These are phyloP conservation scores for Cyanoderma ruficeps DNA, from an alignment of 2,113 vertebrate species.

Conservation along the genomic window DNA sequence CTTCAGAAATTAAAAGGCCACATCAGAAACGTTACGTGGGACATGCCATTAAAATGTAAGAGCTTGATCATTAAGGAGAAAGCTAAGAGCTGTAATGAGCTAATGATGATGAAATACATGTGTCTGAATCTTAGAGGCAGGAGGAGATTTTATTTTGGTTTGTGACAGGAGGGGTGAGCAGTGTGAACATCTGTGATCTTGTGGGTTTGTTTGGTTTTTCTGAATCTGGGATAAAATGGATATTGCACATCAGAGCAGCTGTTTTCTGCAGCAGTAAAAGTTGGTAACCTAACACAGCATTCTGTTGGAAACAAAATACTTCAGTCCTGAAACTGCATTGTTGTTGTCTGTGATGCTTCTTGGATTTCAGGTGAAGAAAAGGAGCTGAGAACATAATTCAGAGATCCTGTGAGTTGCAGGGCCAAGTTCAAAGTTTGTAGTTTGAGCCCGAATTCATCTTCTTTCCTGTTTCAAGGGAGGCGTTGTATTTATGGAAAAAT, in stretches of 20 bases:
- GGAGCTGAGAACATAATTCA: background rate
- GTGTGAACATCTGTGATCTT: background rate
- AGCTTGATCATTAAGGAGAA: background rate
- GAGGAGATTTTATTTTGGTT: background rate
- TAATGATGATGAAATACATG: background rate
- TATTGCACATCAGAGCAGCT: background rate
- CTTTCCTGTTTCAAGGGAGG: background rate
- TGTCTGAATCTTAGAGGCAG: background rate
- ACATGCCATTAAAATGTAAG: background rate
- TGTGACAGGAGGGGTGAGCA: background rate
- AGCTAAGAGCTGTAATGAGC: rapidly evolving
- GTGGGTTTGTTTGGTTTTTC: background rate
- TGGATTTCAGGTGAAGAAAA: background rate
- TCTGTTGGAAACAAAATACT: background rate
- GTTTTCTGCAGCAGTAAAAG: background rate
- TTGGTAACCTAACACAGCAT: background rate
- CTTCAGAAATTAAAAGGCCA: background rate
- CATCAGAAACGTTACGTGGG: background rate
- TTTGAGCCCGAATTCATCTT: background rate
- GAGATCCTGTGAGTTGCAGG: background rate
- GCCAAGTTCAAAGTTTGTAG: background rate
- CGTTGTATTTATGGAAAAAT: background rate
- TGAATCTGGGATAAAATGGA: background rate
- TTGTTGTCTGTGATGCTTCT: background rate
- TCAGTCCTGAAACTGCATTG: background rate